A percentile compares a stretch with the other conserved stretches of the same genome.
Conservation (phyloP, 2,888 invertebrate species). For the Apodemia duryi region DNA sequence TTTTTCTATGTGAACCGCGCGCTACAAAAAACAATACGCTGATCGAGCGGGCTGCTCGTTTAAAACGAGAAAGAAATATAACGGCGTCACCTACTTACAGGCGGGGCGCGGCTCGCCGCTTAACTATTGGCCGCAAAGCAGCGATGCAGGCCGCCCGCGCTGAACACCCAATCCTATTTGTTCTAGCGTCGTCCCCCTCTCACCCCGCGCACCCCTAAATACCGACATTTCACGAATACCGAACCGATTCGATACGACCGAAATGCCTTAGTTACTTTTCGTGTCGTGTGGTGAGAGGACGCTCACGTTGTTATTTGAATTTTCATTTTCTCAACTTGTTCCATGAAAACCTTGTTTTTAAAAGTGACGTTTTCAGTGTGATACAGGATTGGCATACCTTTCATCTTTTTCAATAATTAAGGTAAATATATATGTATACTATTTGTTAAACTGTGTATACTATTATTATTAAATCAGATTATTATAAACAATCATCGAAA, state of each 20-base stretch:
- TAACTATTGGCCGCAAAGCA: conserved; percentile 51
- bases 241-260: conserved; percentile 75
- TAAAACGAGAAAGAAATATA: conserved; percentile 53
- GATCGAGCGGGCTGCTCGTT: conserved; percentile 53
- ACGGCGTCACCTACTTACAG: conserved; percentile 44
- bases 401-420: neutral
- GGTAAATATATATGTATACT: conserved; percentile 1
- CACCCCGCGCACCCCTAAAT: conserved; percentile 60
- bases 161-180: conserved; percentile 48
- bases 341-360: conserved; percentile 7
- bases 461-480: neutral
- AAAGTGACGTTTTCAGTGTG: conserved; percentile 7
- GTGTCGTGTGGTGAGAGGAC: conserved; percentile 62
- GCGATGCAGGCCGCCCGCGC: conserved; percentile 62
- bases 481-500: neutral
- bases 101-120: conserved; percentile 58
- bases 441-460: neutral
- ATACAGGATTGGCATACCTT: neutral
- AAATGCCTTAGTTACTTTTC: conserved; percentile 78
- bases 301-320: conserved; percentile 57
- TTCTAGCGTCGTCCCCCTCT: conserved; percentile 51
- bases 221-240: conserved; percentile 75
- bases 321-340: conserved; percentile 29
- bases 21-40: conserved; percentile 61
- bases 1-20: conserved; percentile 68